Evolutionary conservation across 2,888 invertebrate species (phyloP).

Genomic region (Drosophila barbarae): DNA sequence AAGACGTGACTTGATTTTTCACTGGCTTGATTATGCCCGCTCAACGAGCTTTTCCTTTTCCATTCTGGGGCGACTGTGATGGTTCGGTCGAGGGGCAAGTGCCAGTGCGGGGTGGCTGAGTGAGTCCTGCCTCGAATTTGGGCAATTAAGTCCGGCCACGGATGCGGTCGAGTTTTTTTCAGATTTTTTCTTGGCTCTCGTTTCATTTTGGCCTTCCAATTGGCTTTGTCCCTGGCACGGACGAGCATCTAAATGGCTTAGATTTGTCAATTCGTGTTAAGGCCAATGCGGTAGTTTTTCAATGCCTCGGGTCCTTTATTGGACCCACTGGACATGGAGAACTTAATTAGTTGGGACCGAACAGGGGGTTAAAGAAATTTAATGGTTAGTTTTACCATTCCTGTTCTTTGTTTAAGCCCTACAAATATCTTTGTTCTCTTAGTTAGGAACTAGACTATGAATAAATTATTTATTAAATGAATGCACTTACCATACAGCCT

Average conservation of each 20-base stretch:
- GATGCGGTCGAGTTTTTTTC: constrained; percentile 52
- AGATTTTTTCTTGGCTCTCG: constrained; percentile 1
- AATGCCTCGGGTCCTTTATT: constrained; percentile 26
- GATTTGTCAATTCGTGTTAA: constrained; percentile 70
- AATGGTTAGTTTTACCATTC: not conserved
- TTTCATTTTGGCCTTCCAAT: constrained; percentile 33
- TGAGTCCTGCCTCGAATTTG: constrained; percentile 25
- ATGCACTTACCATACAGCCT: constrained; percentile 90
- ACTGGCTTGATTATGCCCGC: constrained; percentile 63
- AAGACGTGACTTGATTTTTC: constrained; percentile 67
- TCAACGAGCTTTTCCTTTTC: constrained; percentile 32
- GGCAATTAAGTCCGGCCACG: constrained; percentile 61
- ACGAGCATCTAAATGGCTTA: constrained; percentile 57
- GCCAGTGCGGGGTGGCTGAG: constrained; percentile 9
- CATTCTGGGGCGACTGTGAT: constrained; percentile 19
- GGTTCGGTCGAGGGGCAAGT: constrained; percentile 24
- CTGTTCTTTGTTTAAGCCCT: not conserved
- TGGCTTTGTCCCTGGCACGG: constrained; percentile 45
- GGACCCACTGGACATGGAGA: constrained; percentile 36
- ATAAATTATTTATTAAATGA: not conserved
- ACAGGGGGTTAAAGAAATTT: constrained; percentile 11
- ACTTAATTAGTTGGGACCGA: constrained; percentile 57
- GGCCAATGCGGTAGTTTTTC: constrained; percentile 65
- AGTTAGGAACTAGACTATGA: not conserved
- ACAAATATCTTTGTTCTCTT: not conserved